These are phyloP conservation scores for Drosophila miranda DNA, from an alignment of 1,140 invertebrate species.

Conservation along the genomic window DNA sequence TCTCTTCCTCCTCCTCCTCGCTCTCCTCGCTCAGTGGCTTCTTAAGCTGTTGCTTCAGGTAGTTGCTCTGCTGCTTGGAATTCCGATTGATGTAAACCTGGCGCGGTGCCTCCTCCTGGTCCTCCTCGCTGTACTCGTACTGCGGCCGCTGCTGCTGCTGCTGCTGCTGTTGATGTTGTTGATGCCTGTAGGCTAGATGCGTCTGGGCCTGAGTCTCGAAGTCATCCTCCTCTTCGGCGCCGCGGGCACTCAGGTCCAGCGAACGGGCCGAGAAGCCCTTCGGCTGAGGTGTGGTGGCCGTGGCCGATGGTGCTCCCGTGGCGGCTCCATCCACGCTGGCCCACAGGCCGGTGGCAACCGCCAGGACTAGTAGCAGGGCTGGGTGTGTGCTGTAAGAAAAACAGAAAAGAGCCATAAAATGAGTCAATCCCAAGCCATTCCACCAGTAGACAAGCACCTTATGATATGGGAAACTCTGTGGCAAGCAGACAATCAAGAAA, in stretches of 20 bases:
- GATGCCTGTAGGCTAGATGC: conserved; percentile 70
- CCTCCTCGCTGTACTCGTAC: conserved; percentile 79
- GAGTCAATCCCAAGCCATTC: conserved; percentile 38
- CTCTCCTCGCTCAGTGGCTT: conserved; percentile 74
- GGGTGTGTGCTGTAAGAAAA: conserved; percentile 55
- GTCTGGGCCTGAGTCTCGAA: conserved; percentile 79
- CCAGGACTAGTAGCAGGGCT: conserved; percentile 60
- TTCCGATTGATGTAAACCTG: conserved; percentile 73
- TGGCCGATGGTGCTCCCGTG: conserved; percentile 55
- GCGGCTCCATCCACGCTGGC: conserved; percentile 46
- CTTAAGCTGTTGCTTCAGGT: conserved; percentile 55
- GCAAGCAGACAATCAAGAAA: conserved; percentile 44
- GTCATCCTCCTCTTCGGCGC: conserved; percentile 70
- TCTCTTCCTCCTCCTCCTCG: conserved; percentile 86
- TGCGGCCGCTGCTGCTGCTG: conserved; percentile 63
- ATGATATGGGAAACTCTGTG: conserved; percentile 81
- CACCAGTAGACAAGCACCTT: conserved; percentile 44
- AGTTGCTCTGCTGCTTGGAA: conserved; percentile 75
- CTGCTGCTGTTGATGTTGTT: conserved; percentile 58
- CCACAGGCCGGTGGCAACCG: conserved; percentile 49
- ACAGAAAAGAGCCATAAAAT: conserved; percentile 49
- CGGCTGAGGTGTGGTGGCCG: conserved; percentile 73
- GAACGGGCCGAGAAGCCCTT: conserved; percentile 75
- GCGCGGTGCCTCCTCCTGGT: conserved; percentile 78
- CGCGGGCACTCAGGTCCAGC: conserved; percentile 56